Percentiles rank a stretch among this genome's conserved stretches.
Conservation (phyloP, 1,140 invertebrate genomes). For the Polypedilum vanderplanki region DNA sequence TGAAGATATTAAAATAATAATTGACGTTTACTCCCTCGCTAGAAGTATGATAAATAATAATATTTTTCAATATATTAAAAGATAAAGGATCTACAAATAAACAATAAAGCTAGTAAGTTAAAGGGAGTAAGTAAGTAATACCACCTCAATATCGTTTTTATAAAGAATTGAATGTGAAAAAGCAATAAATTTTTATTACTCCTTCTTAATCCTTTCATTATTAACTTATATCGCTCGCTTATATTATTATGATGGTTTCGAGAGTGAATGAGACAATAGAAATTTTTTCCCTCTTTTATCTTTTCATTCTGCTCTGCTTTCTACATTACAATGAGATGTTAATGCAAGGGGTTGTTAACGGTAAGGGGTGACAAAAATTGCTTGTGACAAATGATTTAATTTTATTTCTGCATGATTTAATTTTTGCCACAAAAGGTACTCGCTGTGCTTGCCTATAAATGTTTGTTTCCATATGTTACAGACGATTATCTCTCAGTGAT, state of each 20-base stretch:
- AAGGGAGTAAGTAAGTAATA: background rate
- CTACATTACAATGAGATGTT: background rate
- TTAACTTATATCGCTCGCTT: constrained; percentile 25
- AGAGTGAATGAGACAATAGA: background rate
- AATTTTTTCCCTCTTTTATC: background rate
- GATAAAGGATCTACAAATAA: too few species aligned
- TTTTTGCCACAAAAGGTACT: constrained; percentile 4
- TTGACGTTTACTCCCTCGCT: too few species aligned
- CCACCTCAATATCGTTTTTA: background rate
- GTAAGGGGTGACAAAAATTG: background rate
- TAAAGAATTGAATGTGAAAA: constrained; percentile 21
- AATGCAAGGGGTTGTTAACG: background rate
- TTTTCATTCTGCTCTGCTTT: background rate
- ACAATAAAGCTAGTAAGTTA: too few species aligned
- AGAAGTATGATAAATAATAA: too few species aligned
- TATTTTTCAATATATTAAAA: too few species aligned
- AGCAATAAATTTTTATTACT: constrained; percentile 27
- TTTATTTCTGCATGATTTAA: constrained; percentile 20
- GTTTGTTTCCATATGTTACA: constrained; percentile 26
- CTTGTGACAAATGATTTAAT: constrained; percentile 28
- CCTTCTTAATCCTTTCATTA: constrained; percentile 26
- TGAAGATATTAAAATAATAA: too few species aligned
- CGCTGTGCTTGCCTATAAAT: background rate
- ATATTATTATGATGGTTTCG: constrained; percentile 13
- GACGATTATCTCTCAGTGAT: background rate